These are phyloP conservation scores for Cosmia trapezina DNA, from an alignment of 2,888 invertebrate genomes.

Conservation along the genomic window DNA sequence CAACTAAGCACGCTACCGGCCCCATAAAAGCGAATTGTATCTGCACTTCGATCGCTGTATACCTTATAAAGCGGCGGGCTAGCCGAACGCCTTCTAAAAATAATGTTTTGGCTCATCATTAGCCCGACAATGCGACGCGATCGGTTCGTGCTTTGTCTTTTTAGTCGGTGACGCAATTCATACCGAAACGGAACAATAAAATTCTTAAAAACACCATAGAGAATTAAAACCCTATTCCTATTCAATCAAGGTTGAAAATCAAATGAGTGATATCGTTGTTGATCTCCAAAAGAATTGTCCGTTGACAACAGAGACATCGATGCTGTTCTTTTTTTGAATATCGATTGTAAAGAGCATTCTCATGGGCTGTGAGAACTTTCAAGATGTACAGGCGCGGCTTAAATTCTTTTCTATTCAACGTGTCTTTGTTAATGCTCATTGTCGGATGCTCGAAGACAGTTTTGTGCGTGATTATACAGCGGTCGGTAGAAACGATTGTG, in stretches of 20 bases:
- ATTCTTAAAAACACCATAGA: constrained; percentile 61
- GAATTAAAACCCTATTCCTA: constrained; percentile 65
- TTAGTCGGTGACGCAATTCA: constrained; percentile 89
- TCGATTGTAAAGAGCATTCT: constrained; percentile 90
- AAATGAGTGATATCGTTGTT: constrained; percentile 65
- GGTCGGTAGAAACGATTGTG: constrained; percentile 52
- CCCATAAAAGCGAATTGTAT: constrained; percentile 82
- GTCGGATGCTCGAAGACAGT: constrained; percentile 63
- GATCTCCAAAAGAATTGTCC: constrained; percentile 87
- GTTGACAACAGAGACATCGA: constrained; percentile 90
- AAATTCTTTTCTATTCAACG: constrained; percentile 84
- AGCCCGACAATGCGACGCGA: constrained; percentile 83
- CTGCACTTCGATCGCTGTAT: constrained; percentile 74
- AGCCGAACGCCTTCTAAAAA: constrained; percentile 82
- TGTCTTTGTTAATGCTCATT: constrained; percentile 78
- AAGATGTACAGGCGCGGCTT: constrained; percentile 81
- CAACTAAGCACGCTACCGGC: constrained; percentile 79
- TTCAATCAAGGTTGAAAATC: constrained; percentile 66
- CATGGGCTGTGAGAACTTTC: constrained; percentile 89
- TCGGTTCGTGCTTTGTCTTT: constrained; percentile 88
- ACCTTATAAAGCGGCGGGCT: constrained; percentile 78
- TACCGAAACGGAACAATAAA: constrained; percentile 86
- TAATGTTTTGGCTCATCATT: constrained; percentile 89
- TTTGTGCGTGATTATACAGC: constrained; percentile 74
- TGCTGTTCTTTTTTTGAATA: constrained; percentile 89